phyloP scores from a whole-genome alignment of 2,888 invertebrate species.

The Tetragonisca angustula region DNA sequence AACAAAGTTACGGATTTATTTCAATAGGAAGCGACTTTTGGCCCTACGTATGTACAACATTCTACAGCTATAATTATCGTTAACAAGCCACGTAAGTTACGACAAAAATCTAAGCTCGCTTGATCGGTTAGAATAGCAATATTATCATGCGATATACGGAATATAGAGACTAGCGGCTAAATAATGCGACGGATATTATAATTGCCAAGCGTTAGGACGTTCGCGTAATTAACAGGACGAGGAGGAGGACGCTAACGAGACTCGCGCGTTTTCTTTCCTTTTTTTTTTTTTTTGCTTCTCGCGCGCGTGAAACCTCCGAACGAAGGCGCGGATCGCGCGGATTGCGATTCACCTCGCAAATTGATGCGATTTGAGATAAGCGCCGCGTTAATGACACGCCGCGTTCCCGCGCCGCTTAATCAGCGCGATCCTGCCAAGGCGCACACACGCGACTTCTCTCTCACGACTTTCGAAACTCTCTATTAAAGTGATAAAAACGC shows the following conservation, averaged over 20 bases:
- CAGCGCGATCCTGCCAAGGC: slow-evolving; percentile 35
- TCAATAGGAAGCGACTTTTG: too few relatives aligned
- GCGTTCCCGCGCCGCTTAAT: slow-evolving; percentile 48
- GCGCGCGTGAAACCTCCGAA: slow-evolving; percentile 11
- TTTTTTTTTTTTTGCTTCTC: background rate
- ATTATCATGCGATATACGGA: background rate
- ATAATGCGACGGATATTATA: slow-evolving; percentile 7
- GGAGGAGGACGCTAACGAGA: slow-evolving; percentile 43
- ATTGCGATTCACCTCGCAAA: slow-evolving; percentile 44
- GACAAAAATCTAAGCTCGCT: background rate
- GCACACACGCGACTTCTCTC: background rate
- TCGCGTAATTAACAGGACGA: slow-evolving; percentile 41
- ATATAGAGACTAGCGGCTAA: background rate
- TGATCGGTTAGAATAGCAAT: background rate
- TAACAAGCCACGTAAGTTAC: background rate
- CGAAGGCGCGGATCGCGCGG: slow-evolving; percentile 25
- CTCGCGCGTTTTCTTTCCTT: slow-evolving; percentile 18
- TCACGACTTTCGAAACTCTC: background rate
- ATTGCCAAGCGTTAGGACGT: slow-evolving; percentile 4
- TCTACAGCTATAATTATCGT: background rate
- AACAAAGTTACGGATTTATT: too few relatives aligned
- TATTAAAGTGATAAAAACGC: background rate
- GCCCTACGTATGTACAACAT: background rate
- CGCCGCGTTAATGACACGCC: slow-evolving; percentile 59
- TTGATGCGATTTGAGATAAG: slow-evolving; percentile 61